Evolutionary conservation across 1,140 invertebrate species (phyloP), one percentile per base, ranked within the genome.

Genomic region (Maconellicoccus hirsutus): DNA sequence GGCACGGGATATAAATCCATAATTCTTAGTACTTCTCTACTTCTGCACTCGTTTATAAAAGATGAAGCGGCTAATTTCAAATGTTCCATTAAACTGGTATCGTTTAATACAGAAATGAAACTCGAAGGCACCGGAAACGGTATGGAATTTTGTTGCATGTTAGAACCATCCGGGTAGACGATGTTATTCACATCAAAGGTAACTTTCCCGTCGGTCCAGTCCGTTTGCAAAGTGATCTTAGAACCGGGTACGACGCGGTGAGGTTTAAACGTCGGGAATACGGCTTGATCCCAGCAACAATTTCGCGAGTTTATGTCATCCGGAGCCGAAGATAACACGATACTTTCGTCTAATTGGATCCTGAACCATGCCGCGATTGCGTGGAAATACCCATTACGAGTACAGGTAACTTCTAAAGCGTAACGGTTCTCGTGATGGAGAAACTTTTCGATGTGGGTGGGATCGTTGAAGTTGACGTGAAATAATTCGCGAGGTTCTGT

Each of bases 271-370:
- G 10, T 25, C 1, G 61, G 61, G 76, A 88, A 90, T 23, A 91
- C 79, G 23, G 87, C 87, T 77, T 89, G 86, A 77, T 92, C 88
- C 90, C 90, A 92, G 75, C 89, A 89, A 73, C 82, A 69, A 42
- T 70, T 59, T 59, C 61, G 16, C 25, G 82, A 80, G 70, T 79
- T 76, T 10, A 80, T 69, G 22, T 71, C 69, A 12, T 73, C 72
- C 2, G 80, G 80, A 4, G 80, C 79, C 14, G 83, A 83, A 73
- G 79, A 84, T 38, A 91, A 79, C 1, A 77, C 82, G 25, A 85
- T 83, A 59, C 84, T 81, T 19, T 87, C 82, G 75, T 87, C 85
- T n/a, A 92, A 79, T 76, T 87, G 77, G 69, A 92, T 80, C 76
- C 87, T 85, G 79, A 91, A 92, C 86, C 87, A 91, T 12, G 87